These are phyloP conservation scores for Globodera rostochiensis DNA, from an alignment of 1,140 invertebrate species.

Conservation along the genomic window DNA sequence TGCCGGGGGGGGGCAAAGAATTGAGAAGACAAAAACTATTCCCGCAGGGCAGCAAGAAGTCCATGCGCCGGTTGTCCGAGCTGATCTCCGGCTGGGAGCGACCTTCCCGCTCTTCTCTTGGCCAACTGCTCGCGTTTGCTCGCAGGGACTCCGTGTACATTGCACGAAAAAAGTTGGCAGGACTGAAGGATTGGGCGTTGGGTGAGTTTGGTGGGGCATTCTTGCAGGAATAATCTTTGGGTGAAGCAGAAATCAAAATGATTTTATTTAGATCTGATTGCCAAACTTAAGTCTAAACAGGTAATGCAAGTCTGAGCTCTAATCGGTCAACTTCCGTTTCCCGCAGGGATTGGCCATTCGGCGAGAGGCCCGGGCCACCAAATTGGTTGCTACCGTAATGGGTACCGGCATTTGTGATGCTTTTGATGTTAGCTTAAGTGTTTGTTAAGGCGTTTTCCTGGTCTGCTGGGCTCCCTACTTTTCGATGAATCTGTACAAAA, in stretches of 20 bases:
- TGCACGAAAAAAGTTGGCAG: constrained; percentile 63
- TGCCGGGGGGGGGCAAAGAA: constrained; percentile 48
- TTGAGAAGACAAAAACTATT: neutral
- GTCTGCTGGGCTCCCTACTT: constrained; percentile 65
- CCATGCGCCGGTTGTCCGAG: constrained; percentile 63
- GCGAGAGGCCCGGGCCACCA: constrained; percentile 61
- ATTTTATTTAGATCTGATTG: constrained; percentile 47
- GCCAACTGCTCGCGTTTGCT: constrained; percentile 63
- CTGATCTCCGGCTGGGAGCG: constrained; percentile 64
- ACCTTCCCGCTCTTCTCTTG: constrained; percentile 57
- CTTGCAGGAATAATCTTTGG: neutral
- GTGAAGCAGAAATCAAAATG: neutral
- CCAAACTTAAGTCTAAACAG: constrained; percentile 64
- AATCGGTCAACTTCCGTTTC: neutral
- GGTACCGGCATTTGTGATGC: constrained; percentile 41
- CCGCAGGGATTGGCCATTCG: constrained; percentile 63
- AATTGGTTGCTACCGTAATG: constrained; percentile 65
- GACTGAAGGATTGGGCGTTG: constrained; percentile 65
- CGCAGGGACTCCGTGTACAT: constrained; percentile 63
- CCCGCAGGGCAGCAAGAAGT: constrained; percentile 25
- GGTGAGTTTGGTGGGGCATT: constrained; percentile 17
- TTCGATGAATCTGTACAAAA: constrained; percentile 64
- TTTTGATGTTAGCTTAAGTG: neutral
- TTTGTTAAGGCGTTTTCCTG: constrained; percentile 61
- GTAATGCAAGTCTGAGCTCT: neutral